These are phyloP conservation scores for Crotalus helleri DNA, from an alignment of 2,113 vertebrate genomes.

Conservation along the genomic window DNA sequence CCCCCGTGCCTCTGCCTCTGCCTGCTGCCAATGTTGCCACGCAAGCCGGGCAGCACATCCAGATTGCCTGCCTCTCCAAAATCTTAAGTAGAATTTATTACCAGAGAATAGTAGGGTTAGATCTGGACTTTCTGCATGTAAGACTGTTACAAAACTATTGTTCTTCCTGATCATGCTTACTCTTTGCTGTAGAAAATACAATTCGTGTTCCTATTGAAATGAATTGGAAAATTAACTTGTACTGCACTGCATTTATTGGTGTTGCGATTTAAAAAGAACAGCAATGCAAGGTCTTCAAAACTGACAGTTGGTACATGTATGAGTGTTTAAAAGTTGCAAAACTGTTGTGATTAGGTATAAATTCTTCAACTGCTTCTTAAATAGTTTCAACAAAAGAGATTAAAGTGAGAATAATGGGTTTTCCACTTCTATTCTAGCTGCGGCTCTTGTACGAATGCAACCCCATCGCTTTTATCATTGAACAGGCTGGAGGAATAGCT, in stretches of 20 bases:
- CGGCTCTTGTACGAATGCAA: constrained; percentile 95
- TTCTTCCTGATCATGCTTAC: not conserved
- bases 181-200: not conserved
- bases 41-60: too few relatives aligned
- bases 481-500: constrained; percentile 91
- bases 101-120: not conserved
- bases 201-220: not conserved
- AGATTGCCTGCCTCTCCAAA: not conserved
- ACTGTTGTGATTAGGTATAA: not conserved
- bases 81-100: not conserved
- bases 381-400: not conserved
- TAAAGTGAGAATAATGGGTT: not conserved
- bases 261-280: not conserved
- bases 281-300: not conserved
- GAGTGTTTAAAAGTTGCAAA: not conserved
- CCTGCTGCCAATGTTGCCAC: too few relatives aligned
- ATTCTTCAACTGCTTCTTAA: not conserved
- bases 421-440: constrained; percentile 71
- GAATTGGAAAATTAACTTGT: not conserved
- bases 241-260: not conserved
- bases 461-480: constrained; percentile 93
- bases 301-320: not conserved
- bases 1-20: too few relatives aligned
- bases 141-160: not conserved
- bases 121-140: not conserved